Base-by-base conservation (phyloP, 2,113 vertebrate genomes). In the Motacilla tschutschensis region DNA sequence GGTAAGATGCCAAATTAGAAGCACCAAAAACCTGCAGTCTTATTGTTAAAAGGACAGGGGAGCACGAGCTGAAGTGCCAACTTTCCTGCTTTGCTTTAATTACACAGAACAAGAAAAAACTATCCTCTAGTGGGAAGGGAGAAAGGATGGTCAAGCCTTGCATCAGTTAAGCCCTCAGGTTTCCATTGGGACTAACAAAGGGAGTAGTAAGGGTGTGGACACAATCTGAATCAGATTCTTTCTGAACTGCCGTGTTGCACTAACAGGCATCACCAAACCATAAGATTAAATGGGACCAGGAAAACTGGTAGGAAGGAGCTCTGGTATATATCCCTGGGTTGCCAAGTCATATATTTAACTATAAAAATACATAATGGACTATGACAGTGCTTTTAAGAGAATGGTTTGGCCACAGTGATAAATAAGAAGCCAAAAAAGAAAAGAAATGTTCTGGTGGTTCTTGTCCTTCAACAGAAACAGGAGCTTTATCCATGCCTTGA, bases 351-450 rank as follows among this genome's bases (percentile, higher is more conserved):
- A 80, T 17, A 65, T 74, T 72, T 29, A 77, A 67, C 79, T 28
- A 41, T 15, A 64, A 75, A 80, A 80, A 50, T 7, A 36, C 18
- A 17, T 82, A 69, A 83, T 53, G 46, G 35, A 54, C 50, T 71
- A 50, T 64, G 90, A 83, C 76, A 87, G 62, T 43, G 58, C 88
- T 88, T 89, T 93, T 75, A 93, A 83, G 79, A 78, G 38, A 91
- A 91, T 64, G 38, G 73, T 69, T 85, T 89, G 65, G 82, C 54
- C 70, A 77, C 18, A 57, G 48, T 33, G n/a, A 60, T 64, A 85
- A 77, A 41, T 17, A 82, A 25, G 6, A 74, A 92, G 47, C 72
- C 86, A 79, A 77, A 70, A 70, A 79, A 57, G 33, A 73, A 86
- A 87, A 81, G 12, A 89, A 51, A 73, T 17, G 29, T 36, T 71